Evolutionary conservation across 2,113 vertebrate species (phyloP).

Genomic region (Albula glossodonta): DNA sequence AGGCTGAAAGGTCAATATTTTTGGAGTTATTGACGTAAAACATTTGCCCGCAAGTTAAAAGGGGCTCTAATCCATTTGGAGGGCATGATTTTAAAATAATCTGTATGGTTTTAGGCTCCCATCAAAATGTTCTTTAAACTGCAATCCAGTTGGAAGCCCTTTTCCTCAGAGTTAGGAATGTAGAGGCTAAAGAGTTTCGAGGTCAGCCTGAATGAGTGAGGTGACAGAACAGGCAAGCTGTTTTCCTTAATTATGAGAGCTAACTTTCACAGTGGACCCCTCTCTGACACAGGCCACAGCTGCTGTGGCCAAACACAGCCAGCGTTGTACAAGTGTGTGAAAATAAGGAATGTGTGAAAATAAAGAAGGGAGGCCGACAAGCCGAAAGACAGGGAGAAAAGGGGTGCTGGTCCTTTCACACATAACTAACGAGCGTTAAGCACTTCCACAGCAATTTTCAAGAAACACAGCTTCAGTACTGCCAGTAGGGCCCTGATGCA

Average conservation of each 20-base stretch:
- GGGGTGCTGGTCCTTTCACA: slow-evolving; percentile 15
- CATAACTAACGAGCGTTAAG: slow-evolving; percentile 10
- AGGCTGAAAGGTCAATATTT: background rate
- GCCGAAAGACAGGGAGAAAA: slow-evolving; percentile 4
- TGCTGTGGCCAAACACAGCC: background rate
- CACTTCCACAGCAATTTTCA: slow-evolving; percentile 15
- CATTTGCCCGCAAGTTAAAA: background rate
- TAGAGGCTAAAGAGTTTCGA: background rate
- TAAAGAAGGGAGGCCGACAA: slow-evolving; percentile 18
- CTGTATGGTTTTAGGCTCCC: too few species aligned
- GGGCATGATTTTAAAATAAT: background rate
- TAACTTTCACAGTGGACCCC: background rate
- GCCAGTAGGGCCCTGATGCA: slow-evolving; percentile 7
- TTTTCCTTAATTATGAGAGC: background rate
- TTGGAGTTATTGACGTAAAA: background rate
- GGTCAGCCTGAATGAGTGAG: background rate
- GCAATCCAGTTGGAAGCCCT: too few species aligned
- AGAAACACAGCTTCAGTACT: background rate
- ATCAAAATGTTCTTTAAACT: background rate
- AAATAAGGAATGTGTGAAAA: slow-evolving; percentile 11
- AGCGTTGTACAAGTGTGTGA: background rate
- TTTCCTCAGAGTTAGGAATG: too few species aligned
- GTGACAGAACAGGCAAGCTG: background rate
- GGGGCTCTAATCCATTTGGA: background rate
- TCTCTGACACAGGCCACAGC: background rate